A percentile compares a stretch with the other conserved stretches of the same genome.
These are phyloP conservation scores for Dorcus parallelipipedus DNA, from an alignment of 2,888 invertebrate species.

Conservation along the genomic window DNA sequence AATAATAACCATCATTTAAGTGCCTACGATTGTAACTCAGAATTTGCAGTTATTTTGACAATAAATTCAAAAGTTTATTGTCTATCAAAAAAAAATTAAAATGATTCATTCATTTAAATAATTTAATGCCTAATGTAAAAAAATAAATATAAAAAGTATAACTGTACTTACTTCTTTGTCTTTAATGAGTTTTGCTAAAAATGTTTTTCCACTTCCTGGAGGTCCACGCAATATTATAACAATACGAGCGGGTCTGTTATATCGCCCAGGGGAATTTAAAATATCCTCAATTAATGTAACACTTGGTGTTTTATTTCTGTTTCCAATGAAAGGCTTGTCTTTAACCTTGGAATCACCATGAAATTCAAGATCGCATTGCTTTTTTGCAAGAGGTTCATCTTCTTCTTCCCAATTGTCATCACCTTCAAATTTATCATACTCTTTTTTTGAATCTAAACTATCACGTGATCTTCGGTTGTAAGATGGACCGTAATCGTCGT, in stretches of 20 bases:
- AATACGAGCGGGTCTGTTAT: constrained; percentile 73
- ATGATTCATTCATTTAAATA: not conserved
- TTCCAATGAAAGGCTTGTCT: constrained; percentile 1
- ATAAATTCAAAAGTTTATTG: too few relatives aligned
- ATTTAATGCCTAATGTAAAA: not conserved
- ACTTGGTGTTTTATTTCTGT: constrained; percentile 2
- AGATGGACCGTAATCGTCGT: constrained; percentile 11
- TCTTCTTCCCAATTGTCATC: not conserved
- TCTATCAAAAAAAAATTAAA: not conserved
- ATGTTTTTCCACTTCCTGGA: constrained; percentile 93
- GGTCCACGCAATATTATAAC: constrained; percentile 88
- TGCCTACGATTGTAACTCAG: not conserved
- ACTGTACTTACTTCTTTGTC: constrained; percentile 59
- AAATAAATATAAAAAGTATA: not conserved
- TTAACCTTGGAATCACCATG: constrained; percentile 6
- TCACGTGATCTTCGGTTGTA: constrained; percentile 8
- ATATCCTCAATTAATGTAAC: constrained; percentile 74
- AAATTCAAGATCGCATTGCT: not conserved
- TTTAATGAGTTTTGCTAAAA: constrained; percentile 83
- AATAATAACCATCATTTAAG: not conserved
- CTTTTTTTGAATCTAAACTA: not conserved
- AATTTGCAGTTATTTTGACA: too few relatives aligned
- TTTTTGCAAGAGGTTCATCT: not conserved
- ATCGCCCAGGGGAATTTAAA: constrained; percentile 74
- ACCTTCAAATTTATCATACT: not conserved